Base-by-base conservation (phyloP, 2,888 invertebrate species). In the Tyria jacobaeae region DNA sequence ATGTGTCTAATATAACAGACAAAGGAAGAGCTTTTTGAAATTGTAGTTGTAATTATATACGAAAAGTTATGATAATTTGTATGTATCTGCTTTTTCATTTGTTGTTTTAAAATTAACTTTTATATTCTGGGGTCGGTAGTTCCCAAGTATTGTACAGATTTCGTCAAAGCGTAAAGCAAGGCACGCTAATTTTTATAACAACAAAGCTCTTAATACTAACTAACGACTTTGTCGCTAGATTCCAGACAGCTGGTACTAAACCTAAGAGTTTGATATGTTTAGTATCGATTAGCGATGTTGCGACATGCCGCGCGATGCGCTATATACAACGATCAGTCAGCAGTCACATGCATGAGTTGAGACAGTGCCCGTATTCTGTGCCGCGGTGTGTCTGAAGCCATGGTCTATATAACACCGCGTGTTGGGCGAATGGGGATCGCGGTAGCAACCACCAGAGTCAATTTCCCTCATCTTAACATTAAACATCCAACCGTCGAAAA, bases 381-480 rank as follows among this genome's bases (percentile, higher is more conserved):
- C 68, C 68, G 69, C 63, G 65, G 47, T 47, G 62, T 58, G 54
- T 64, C 59, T 49, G 66, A 59, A 57, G 57, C 54, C 66, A 24
- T 62, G 21, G 90, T 90, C 90, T 91, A 89, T 89, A 89, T 89
- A 92, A 92, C 92, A 92, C 92, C 75, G 73, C 77, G 83, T 86
- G 83, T 84, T 72, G 84, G 89, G 91, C 92, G 88, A 92, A 85
- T 81, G 85, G 90, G 91, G 84, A 90, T 84, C 86, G 84, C 83
- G 61, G 62, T 60, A 64, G 84, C 85, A 86, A 89, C 92, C 86
- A 92, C 91, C 93, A 94, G 92, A 90, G 92, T 93, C 94, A 94
- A 91, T 82, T 93, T 94, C 92, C 92, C 86, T 88, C 84, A 87
- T 90, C 87, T 92, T 91, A 92, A 89, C 79, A 81, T 86, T 88